These are phyloP conservation scores for Rhingia rostrata DNA, from an alignment of 2,888 invertebrate species.

Conservation along the genomic window DNA sequence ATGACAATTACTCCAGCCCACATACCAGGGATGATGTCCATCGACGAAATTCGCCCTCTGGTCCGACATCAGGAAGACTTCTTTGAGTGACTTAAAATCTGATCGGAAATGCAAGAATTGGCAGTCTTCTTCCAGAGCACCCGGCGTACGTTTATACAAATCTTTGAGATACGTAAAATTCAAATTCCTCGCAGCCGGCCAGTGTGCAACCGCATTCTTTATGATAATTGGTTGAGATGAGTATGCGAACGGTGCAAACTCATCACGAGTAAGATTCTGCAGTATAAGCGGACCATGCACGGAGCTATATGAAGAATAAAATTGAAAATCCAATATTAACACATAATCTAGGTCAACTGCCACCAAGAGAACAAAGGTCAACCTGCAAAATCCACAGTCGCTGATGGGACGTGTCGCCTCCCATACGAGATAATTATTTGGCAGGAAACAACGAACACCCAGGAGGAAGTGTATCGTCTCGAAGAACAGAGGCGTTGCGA, in stretches of 20 bases:
- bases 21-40: slow-evolving; percentile 91
- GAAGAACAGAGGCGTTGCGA: slow-evolving; percentile 81
- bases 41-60: slow-evolving; percentile 85
- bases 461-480: slow-evolving; percentile 82
- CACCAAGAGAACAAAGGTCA: slow-evolving; percentile 3
- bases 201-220: slow-evolving; percentile 89
- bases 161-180: slow-evolving; percentile 88
- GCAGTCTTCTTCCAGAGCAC: slow-evolving; percentile 91
- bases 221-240: slow-evolving; percentile 91
- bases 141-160: slow-evolving; percentile 87
- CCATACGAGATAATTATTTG: slow-evolving; percentile 93
- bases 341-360: slow-evolving; percentile 23
- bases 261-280: slow-evolving; percentile 87
- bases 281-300: slow-evolving; percentile 88
- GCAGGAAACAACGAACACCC: slow-evolving; percentile 89
- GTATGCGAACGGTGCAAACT: slow-evolving; percentile 90
- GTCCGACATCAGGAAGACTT: slow-evolving; percentile 90
- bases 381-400: slow-evolving; percentile 89
- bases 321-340: neutral
- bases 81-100: slow-evolving; percentile 88
- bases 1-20: slow-evolving; percentile 96
- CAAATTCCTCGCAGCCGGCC: slow-evolving; percentile 89
- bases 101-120: slow-evolving; percentile 94
- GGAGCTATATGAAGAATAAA: slow-evolving; percentile 80
- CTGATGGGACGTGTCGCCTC: slow-evolving; percentile 93